Percentiles rank a stretch among this genome's conserved stretches.
phyloP scores from a whole-genome alignment of 2,888 invertebrate genomes.

The Erebia palarica region DNA sequence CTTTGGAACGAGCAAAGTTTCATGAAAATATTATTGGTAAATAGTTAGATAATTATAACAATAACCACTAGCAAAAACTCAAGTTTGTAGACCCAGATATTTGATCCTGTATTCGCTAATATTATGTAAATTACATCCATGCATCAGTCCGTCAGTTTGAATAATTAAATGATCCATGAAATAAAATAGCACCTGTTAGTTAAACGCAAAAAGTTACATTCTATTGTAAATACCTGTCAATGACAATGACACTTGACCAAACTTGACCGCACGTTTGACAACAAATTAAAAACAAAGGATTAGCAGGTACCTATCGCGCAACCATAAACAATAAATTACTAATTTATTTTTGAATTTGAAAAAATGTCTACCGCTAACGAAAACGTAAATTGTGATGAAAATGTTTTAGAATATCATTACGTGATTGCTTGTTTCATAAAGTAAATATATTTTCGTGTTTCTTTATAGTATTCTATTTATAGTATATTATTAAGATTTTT shows the following conservation, averaged over 20 bases:
- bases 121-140: too few relatives aligned
- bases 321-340: constrained; percentile 17
- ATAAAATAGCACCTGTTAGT: background rate
- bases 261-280: constrained; percentile 19
- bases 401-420: too few relatives aligned
- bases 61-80: too few relatives aligned
- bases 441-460: constrained; percentile 29
- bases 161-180: background rate
- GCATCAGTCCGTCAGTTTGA: too few relatives aligned
- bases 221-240: constrained; percentile 20
- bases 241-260: constrained; percentile 30
- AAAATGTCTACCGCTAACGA: too few relatives aligned
- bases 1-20: constrained; percentile 3
- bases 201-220: constrained; percentile 12
- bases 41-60: too few relatives aligned
- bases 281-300: constrained; percentile 23
- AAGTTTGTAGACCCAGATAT: too few relatives aligned
- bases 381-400: too few relatives aligned
- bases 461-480: background rate
- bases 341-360: background rate
- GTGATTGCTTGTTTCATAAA: background rate
- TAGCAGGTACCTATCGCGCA: background rate
- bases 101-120: too few relatives aligned
- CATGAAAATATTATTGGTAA: background rate
- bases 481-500: constrained; percentile 10